A percentile compares a stretch with the other conserved stretches of the same genome.
Evolutionary conservation across 2,797 vertebrate genomes (phyloP).

Genomic region (Lepidocolaptes lacrymiger): DNA sequence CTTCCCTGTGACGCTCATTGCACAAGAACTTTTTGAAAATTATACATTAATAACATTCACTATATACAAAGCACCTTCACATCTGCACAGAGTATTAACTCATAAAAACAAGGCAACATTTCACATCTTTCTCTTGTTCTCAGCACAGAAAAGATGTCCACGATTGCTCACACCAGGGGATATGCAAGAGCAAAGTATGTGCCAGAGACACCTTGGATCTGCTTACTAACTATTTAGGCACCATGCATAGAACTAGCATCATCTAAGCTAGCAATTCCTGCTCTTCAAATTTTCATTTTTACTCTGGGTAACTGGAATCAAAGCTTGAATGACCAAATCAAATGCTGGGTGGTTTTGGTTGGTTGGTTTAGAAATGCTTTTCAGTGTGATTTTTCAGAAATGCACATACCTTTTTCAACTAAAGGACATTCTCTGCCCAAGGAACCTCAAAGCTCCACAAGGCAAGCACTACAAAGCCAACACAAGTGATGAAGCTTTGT

Average conservation of each 20-base stretch:
- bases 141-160: background rate
- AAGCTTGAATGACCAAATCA: background rate
- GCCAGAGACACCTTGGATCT: background rate
- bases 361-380: background rate
- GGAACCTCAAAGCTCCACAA: background rate
- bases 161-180: background rate
- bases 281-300: background rate
- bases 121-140: background rate
- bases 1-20: background rate
- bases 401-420: background rate
- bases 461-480: background rate
- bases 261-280: background rate
- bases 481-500: accelerated
- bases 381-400: background rate
- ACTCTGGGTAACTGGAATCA: background rate
- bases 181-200: background rate
- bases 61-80: background rate
- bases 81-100: background rate
- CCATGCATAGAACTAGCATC: background rate
- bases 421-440: background rate
- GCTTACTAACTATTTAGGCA: background rate
- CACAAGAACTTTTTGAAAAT: background rate
- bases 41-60: background rate
- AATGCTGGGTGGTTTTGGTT: background rate
- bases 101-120: background rate